Evolutionary conservation across 2,888 invertebrate species (phyloP), one percentile per base, ranked within the genome.

Genomic region (Ectropis crepuscularia): DNA sequence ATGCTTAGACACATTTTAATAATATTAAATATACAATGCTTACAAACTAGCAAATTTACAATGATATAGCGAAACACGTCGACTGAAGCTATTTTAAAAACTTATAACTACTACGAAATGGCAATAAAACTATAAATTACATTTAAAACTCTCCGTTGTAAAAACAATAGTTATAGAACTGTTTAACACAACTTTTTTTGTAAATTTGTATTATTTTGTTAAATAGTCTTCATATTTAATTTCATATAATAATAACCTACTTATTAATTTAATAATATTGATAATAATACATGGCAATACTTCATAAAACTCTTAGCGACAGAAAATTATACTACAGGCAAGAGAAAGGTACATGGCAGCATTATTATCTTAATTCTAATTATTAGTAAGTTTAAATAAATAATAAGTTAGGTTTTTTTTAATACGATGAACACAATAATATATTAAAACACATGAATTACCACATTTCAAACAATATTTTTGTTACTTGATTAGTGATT

Each of bases 1-100:
- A 82, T 82, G 81, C 80, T 74, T 80, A 77, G 69, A 68, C 72
- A 74, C 69, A 74, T 71, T 68, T 61, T 64, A 9, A 66, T 68
- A 65, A 69, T 54, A 60, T 46, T 47, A 55, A 12, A 46, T 47
- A 42, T 70, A 69, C 64, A 66, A 48, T 38, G 55, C 59, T 66
- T 61, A 63, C 16, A 36, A 46, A 57, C 61, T 66, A 70, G 12
- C 62, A 69, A 61, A 63, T 69, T 69, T 66, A 73, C 63, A 73
- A 61, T 53, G 57, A 59, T 45, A 46, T 53, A 61, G 64, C 64
- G 39, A 57, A 53, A 57, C 64, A 65, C 64, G 36, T 53, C 7
- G 53, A 65, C 60, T 48, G 39, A 58, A 58, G 63, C 58, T 54
- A 53, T 12, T 10, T 16, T 4, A 10, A 39, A 0, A 36, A 41